Percentiles rank a stretch among this genome's conserved stretches.
These are phyloP conservation scores for Caenorhabditis plicata DNA, from an alignment of 2,888 invertebrate genomes.

Conservation along the genomic window DNA sequence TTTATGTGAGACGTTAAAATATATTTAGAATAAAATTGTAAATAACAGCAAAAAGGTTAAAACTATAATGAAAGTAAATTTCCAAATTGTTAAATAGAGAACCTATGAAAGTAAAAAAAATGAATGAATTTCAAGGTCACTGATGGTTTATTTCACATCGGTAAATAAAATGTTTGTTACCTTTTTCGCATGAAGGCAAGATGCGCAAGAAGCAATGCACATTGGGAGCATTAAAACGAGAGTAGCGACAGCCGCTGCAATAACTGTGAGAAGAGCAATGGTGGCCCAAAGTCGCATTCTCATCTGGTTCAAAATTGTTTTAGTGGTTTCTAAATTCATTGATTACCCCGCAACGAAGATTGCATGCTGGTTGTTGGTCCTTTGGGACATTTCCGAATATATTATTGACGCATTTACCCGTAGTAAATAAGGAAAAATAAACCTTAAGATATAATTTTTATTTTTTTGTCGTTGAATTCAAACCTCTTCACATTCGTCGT, in stretches of 20 bases:
- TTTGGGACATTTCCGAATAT: constrained; percentile 47
- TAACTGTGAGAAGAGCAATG: constrained; percentile 53
- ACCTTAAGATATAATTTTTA: constrained; percentile 41
- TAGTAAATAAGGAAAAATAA: constrained; percentile 61
- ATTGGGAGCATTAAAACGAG: constrained; percentile 60
- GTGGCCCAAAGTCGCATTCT: constrained; percentile 60
- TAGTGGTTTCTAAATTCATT: neutral
- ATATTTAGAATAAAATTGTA: too few species aligned
- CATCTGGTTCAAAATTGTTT: constrained; percentile 24
- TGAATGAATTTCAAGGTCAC: too few species aligned
- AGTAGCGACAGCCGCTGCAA: constrained; percentile 59
- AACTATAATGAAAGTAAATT: too few species aligned
- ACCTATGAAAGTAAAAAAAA: too few species aligned
- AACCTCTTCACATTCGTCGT: constrained; percentile 64
- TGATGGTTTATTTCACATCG: too few species aligned
- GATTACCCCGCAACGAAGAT: constrained; percentile 53
- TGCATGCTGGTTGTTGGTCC: constrained; percentile 51
- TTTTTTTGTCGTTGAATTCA: neutral
- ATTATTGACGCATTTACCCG: constrained; percentile 60
- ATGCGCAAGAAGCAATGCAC: constrained; percentile 63
- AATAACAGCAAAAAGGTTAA: too few species aligned
- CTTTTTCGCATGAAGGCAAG: constrained; percentile 63
- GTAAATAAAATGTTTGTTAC: too few species aligned
- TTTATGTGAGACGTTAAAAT: too few species aligned
- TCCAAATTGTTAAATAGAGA: too few species aligned